Base-by-base conservation (phyloP, 2,113 vertebrate species). In the Notothenia coriiceps region DNA sequence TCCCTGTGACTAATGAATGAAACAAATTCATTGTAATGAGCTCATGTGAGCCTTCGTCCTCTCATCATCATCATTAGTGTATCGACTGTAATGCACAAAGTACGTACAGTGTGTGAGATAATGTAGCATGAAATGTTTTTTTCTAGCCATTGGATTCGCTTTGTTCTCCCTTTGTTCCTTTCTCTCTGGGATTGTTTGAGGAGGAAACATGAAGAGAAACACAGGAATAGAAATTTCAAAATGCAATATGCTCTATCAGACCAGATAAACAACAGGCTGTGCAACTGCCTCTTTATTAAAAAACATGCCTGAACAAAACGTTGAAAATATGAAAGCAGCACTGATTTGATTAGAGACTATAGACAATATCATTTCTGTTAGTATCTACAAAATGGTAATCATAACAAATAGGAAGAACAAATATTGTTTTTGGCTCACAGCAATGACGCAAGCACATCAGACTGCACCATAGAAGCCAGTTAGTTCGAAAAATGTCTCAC, bases 1-100 rank as follows among this genome's bases (percentile, higher is more conserved):
- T 72, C 76, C 62, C 4, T 10, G 22, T 72, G 80, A 80, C 47
- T 71, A 60, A 61, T 77, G 72, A 84, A 77, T 84, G 65, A 63
- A 82, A 75, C 20, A 25, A 57, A 57, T 63, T 47, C 78, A 77
- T 81, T 10, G 25, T 20, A 50, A 18, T 33, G 54, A 65, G 63
- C 0, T 66, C 56, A 74, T 61, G 25, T 68, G 59, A 80, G 25
- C 8, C 50, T 62, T 50, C 55, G 40, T 77, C 77, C 49, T 67
- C 60, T 20, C 18, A 35, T 12, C 47, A 44, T 61, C 52, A 52
- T 76, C 33, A 57, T 54, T 18, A 67, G n/a, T 22, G 43, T 35
- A 43, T 55, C 11, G 47, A 25, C 25, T 62, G 62, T 63, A 40
- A 40, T 40, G 6, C 35, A 40, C 7, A 40, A 40, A 40, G 35